Evolutionary conservation across 2,888 invertebrate species (phyloP), one percentile per base, ranked within the genome.

Genomic region (Lasioglossum vierecki): DNA sequence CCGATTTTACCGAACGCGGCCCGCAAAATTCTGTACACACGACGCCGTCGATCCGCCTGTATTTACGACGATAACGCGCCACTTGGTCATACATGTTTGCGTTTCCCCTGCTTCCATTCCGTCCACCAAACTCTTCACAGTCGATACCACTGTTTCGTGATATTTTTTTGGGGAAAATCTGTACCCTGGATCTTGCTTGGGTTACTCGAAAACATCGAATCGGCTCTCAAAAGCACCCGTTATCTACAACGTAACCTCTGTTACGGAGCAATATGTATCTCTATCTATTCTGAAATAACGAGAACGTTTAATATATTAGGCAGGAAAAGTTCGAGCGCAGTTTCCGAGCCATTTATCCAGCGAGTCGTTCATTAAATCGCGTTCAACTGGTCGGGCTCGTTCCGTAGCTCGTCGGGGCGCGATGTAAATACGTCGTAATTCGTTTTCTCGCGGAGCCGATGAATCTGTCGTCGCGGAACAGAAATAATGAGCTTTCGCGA

Each of bases 401-500:
- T 22, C n/a, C 11, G 39, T 35, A 41, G 35, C 8, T n/a, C 41
- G 70, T 5, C 35, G 49, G 35, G 68, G 46, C 68, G 39, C 70
- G 77, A 26, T 26, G 76, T 77, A 82, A 86, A 88, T 74, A 79
- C 41, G 75, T 41, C 72, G 74, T 72, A 76, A 70, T 78, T 75
- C 71, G 63, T 75, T 60, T 35, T 57, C 63, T 60, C 75, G 30
- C 49, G 44, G 11, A 76, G 85, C 80, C 82, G 86, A 85, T 77
- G 87, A 84, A 81, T 66, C 76, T 79, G 82, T 82, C 84, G 80
- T 72, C 77, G 78, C 44, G 71, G 26, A 79, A 79, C 76, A 76
- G 85, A 85, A 90, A 88, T 86, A 84, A 90, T 83, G 83, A 83
- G 86, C 88, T 86, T 83, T 85, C 77, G 49, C 82, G 82, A 70